Conservation (phyloP, 2,888 invertebrate genomes). For the Tubulanus polymorphus region DNA sequence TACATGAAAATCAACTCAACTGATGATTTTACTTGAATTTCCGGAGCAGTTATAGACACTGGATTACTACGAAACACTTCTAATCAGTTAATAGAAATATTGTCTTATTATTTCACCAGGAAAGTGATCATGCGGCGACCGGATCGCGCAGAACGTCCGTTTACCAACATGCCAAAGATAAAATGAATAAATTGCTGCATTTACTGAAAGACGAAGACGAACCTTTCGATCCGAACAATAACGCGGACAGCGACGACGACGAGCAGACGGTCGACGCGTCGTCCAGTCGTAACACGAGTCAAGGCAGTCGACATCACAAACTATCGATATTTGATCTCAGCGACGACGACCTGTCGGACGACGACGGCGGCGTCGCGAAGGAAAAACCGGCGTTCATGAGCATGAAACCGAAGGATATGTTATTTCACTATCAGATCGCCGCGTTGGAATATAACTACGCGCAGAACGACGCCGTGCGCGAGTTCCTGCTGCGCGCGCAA, state of each 20-base stretch:
- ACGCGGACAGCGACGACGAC: background rate
- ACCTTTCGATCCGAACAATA: background rate
- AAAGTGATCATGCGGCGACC: no score
- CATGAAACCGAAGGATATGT: conserved; percentile 1
- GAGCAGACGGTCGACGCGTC: background rate
- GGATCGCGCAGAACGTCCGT: no score
- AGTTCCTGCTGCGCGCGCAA: background rate
- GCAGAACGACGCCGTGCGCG: background rate
- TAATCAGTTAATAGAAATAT: no score
- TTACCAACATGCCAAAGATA: no score
- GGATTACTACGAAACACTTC: no score
- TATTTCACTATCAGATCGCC: conserved; percentile 1
- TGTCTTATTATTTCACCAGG: no score
- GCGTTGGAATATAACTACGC: background rate
- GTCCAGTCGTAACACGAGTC: background rate
- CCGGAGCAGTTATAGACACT: no score
- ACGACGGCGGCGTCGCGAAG: no score
- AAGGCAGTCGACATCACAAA: background rate
- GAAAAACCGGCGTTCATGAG: background rate
- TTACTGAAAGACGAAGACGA: background rate
- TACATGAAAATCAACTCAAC: no score
- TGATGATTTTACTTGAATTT: no score
- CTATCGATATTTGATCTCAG: background rate
- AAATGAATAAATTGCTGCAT: no score
- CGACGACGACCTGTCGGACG: background rate